A percentile compares a stretch with the other conserved stretches of the same genome.
Conservation (phyloP, 2,888 invertebrate species). For the Chelonus formosanus region DNA sequence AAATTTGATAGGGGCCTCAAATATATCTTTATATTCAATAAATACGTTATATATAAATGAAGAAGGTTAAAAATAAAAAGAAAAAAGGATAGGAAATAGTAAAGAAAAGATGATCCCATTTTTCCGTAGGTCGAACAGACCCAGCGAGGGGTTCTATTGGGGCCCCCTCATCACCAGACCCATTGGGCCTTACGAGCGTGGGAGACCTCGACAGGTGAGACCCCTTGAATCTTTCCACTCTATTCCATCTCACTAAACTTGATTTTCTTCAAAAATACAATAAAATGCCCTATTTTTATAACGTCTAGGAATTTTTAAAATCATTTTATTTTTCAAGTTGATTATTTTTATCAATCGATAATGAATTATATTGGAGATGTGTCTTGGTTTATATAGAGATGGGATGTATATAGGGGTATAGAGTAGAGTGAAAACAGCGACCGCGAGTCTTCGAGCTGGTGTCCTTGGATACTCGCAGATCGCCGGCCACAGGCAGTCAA, state of each 20-base stretch:
- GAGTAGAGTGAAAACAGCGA: constrained; percentile 17
- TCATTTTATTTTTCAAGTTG: too few relatives aligned
- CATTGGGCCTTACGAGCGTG: constrained; percentile 47
- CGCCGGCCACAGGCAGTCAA: constrained; percentile 63
- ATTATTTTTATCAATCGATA: too few relatives aligned
- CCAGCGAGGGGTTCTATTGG: constrained; percentile 2
- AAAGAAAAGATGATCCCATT: constrained; percentile 30
- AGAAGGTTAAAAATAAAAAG: constrained; percentile 13
- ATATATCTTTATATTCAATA: too few relatives aligned
- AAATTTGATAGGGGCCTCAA: too few relatives aligned
- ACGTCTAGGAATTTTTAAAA: too few relatives aligned
- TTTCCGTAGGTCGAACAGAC: constrained; percentile 19
- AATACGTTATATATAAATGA: not conserved
- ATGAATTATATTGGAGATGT: not conserved
- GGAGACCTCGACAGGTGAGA: constrained; percentile 62
- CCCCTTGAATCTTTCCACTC: constrained; percentile 42
- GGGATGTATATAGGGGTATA: not conserved
- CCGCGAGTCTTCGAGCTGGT: constrained; percentile 54
- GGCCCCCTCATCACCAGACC: too few relatives aligned
- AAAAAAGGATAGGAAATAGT: constrained; percentile 28
- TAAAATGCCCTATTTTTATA: too few relatives aligned
- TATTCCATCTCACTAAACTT: constrained; percentile 24
- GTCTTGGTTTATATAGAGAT: not conserved
- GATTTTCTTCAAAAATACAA: too few relatives aligned
- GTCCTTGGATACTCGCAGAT: constrained; percentile 64